phyloP scores from a whole-genome alignment of 2,797 vertebrate species.

The Australoheros facetus region DNA sequence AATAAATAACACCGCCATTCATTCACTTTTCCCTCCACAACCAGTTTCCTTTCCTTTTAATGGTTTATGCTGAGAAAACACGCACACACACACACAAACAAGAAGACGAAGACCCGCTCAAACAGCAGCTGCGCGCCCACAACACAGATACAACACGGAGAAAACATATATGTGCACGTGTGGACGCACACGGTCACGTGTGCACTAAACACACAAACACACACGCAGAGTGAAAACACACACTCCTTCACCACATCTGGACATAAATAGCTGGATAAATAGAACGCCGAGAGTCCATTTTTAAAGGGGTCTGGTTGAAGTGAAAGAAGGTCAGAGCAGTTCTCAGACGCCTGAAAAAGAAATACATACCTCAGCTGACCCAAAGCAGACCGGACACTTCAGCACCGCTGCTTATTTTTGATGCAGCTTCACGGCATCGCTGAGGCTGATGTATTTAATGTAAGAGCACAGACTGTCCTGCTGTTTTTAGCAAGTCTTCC shows the following conservation, averaged over 20 bases:
- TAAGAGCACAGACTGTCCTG: neutral
- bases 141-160: conserved; percentile 10
- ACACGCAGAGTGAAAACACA: conserved; percentile 20
- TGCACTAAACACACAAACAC: conserved; percentile 31
- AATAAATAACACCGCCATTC: conserved; percentile 75
- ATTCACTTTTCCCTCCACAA: conserved; percentile 56
- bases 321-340: conserved; percentile 57
- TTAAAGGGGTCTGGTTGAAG: conserved; percentile 52
- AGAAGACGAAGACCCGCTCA: conserved; percentile 26
- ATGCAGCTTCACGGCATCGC: neutral
- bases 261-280: conserved; percentile 78
- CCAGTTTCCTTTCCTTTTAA: conserved; percentile 35
- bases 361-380: conserved; percentile 65
- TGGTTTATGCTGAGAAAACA: conserved; percentile 36
- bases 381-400: neutral
- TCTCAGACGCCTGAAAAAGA: conserved; percentile 49
- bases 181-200: neutral
- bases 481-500: neutral
- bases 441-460: neutral
- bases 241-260: conserved; percentile 43
- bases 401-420: neutral
- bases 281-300: conserved; percentile 53
- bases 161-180: conserved; percentile 3
- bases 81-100: conserved; percentile 10
- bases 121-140: conserved; percentile 14